These are phyloP conservation scores for Troides helena DNA, from an alignment of 2,888 invertebrate genomes.

Conservation along the genomic window DNA sequence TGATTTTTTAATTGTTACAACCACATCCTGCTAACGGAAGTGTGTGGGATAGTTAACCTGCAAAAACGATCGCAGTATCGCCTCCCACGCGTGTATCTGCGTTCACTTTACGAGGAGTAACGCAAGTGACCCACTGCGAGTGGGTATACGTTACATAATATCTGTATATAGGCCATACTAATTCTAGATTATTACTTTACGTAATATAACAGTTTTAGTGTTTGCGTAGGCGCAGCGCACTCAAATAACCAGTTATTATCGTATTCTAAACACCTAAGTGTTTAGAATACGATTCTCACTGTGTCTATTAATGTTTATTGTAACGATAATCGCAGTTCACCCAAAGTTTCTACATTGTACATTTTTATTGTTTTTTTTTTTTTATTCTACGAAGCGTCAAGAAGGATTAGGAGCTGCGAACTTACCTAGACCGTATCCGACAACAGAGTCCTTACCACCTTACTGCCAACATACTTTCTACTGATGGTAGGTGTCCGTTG, in stretches of 20 bases:
- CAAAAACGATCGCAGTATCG: conserved; percentile 29
- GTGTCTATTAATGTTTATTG: conserved; percentile 13
- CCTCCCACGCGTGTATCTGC: conserved; percentile 25
- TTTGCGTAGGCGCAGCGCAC: conserved; percentile 23
- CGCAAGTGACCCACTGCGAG: conserved; percentile 29
- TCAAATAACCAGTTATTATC: conserved; percentile 19
- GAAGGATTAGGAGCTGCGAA: too few relatives aligned
- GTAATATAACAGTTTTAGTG: conserved; percentile 28
- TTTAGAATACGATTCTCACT: conserved; percentile 19
- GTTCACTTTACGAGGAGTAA: conserved; percentile 22
- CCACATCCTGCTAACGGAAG: conserved; percentile 8
- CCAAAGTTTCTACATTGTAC: background rate
- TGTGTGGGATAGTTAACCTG: conserved; percentile 30
- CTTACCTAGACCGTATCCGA: too few relatives aligned
- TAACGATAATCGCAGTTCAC: conserved; percentile 8
- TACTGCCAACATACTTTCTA: too few relatives aligned
- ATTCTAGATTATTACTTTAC: conserved; percentile 30
- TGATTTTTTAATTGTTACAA: too few relatives aligned
- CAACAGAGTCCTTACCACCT: too few relatives aligned
- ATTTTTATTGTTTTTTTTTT: too few relatives aligned
- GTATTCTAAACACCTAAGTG: background rate
- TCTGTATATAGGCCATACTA: conserved; percentile 29
- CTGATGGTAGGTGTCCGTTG: too few relatives aligned
- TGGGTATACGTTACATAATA: conserved; percentile 30
- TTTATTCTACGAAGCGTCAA: too few relatives aligned